These are phyloP conservation scores for Panthera tigris DNA, from an alignment of 2,113 vertebrate species.

Conservation along the genomic window DNA sequence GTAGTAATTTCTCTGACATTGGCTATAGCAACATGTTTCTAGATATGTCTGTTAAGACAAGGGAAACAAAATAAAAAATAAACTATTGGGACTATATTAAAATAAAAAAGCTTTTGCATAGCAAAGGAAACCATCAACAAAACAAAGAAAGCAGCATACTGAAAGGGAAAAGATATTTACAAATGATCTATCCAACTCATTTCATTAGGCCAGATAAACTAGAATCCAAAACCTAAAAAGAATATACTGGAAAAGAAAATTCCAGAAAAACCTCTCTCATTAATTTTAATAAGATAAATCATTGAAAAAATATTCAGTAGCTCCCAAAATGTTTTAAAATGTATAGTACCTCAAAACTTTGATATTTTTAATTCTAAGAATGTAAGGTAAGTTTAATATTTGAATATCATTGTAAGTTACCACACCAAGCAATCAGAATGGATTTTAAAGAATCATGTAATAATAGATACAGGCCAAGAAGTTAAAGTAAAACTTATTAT, in stretches of 20 bases:
- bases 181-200: not conserved
- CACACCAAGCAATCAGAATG: not conserved
- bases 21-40: not conserved
- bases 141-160: not conserved
- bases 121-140: not conserved
- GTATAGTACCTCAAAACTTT: not conserved
- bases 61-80: not conserved
- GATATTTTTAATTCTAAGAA: not conserved
- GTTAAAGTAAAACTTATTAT: not conserved
- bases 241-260: not conserved
- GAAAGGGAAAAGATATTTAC: not conserved
- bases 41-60: not conserved
- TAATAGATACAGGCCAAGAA: not conserved
- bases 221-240: not conserved
- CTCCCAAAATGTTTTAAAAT: not conserved
- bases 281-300: not conserved
- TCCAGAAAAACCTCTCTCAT: not conserved
- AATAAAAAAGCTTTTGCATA: not conserved
- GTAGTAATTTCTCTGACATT: not conserved
- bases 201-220: not conserved
- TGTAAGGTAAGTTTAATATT: not conserved
- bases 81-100: not conserved
- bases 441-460: not conserved
- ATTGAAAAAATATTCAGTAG: not conserved
- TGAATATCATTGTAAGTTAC: not conserved